These are phyloP conservation scores for Cyprinodon tularosa DNA, from an alignment of 2,113 vertebrate species.

Conservation along the genomic window DNA sequence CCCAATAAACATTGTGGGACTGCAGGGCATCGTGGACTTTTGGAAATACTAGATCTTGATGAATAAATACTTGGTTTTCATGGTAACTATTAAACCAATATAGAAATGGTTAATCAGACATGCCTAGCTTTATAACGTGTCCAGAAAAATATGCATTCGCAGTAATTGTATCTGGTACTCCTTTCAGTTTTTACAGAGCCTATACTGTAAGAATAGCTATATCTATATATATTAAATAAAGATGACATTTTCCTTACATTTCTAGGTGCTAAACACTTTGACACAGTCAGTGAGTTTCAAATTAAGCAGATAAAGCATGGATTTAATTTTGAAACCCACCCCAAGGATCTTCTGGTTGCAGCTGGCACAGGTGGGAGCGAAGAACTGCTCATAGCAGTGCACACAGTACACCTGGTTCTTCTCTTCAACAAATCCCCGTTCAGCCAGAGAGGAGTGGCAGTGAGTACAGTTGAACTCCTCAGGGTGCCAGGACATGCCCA, in stretches of 20 bases:
- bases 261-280: not conserved
- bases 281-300: not conserved
- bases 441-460: constrained; percentile 90
- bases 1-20: too few relatives aligned
- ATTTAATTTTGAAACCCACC: constrained; percentile 77
- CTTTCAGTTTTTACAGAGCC: not conserved
- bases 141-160: too few relatives aligned
- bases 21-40: too few relatives aligned
- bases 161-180: not conserved
- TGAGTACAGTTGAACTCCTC: constrained; percentile 95
- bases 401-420: constrained; percentile 89
- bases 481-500: constrained; percentile 97
- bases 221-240: too few relatives aligned
- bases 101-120: too few relatives aligned
- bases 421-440: constrained; percentile 94
- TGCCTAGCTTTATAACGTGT: too few relatives aligned
- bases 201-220: not conserved
- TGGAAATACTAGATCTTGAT: too few relatives aligned
- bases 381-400: constrained; percentile 93
- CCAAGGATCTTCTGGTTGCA: constrained; percentile 95
- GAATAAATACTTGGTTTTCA: too few relatives aligned
- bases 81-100: too few relatives aligned
- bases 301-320: not conserved
- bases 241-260: not conserved
- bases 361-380: constrained; percentile 89